Conservation (phyloP, 2,113 vertebrate genomes). For the Cygnus buccinator region DNA sequence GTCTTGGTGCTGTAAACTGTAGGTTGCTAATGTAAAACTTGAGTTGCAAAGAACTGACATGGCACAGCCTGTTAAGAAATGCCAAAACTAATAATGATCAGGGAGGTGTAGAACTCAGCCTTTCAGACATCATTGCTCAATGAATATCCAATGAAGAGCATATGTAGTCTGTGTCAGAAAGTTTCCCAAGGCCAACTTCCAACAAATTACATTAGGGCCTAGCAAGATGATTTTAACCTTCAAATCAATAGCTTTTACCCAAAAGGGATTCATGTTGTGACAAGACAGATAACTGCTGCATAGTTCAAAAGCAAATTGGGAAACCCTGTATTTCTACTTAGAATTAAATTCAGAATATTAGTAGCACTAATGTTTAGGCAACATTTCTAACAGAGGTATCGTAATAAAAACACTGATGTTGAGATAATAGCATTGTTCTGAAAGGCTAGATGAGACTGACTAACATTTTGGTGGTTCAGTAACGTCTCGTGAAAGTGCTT, state of each 20-base stretch:
- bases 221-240: conserved; percentile 74
- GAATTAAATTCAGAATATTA: conserved; percentile 52
- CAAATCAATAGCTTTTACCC: conserved; percentile 72
- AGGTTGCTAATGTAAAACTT: conserved; percentile 44
- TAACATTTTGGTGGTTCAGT: background rate
- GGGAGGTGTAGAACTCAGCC: conserved; percentile 57
- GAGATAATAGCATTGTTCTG: conserved; percentile 24
- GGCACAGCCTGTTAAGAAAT: conserved; percentile 59
- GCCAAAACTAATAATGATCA: conserved; percentile 61
- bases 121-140: conserved; percentile 71
- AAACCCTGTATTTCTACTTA: conserved; percentile 46
- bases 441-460: background rate
- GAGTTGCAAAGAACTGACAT: conserved; percentile 51
- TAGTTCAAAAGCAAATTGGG: conserved; percentile 60
- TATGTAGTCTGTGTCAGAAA: conserved; percentile 68
- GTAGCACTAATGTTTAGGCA: conserved; percentile 26
- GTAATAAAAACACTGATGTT: conserved; percentile 34
- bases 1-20: background rate
- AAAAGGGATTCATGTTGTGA: conserved; percentile 76
- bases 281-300: conserved; percentile 61
- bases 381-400: conserved; percentile 16
- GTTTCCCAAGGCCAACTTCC: conserved; percentile 77
- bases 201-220: conserved; percentile 72
- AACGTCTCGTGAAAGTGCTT: background rate
- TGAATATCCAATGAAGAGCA: conserved; percentile 53